Percentiles rank a stretch among this genome's conserved stretches.
Evolutionary conservation across 92 coral and sea anemone genomes (phyloP).

Genomic region (Heliopora coerulea): DNA sequence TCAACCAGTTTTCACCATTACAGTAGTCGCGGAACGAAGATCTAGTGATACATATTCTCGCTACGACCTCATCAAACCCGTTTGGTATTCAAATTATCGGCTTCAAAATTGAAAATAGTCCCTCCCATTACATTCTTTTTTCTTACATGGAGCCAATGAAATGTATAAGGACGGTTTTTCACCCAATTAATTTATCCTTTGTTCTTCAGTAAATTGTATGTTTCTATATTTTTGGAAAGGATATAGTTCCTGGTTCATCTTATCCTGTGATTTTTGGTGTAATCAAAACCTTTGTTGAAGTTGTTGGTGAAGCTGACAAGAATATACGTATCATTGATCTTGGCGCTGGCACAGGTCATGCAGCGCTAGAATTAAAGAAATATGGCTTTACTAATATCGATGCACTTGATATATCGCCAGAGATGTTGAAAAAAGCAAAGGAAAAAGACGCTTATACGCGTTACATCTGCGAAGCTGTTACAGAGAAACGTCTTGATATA

Average conservation of each 20-base stretch:
- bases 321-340: conserved; percentile 8
- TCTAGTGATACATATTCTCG: too few relatives aligned
- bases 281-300: background rate
- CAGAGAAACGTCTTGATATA: conserved; percentile 16
- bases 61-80: too few relatives aligned
- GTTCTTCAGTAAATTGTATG: too few relatives aligned
- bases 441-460: conserved; percentile 6
- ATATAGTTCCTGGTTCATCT: background rate
- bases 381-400: conserved; percentile 18
- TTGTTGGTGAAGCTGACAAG: conserved; percentile 6
- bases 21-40: too few relatives aligned
- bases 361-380: background rate
- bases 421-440: conserved; percentile 26
- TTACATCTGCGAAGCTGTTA: conserved; percentile 22
- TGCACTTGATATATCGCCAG: conserved; percentile 8
- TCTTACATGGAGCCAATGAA: too few relatives aligned
- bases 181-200: too few relatives aligned
- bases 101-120: too few relatives aligned
- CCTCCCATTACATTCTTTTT: too few relatives aligned
- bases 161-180: too few relatives aligned
- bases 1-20: too few relatives aligned
- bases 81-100: too few relatives aligned
- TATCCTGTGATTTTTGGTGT: background rate
- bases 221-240: background rate
- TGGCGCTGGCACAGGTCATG: conserved; percentile 20